Base-by-base conservation (phyloP, 2,888 invertebrate genomes). In the Trilocha varians region DNA sequence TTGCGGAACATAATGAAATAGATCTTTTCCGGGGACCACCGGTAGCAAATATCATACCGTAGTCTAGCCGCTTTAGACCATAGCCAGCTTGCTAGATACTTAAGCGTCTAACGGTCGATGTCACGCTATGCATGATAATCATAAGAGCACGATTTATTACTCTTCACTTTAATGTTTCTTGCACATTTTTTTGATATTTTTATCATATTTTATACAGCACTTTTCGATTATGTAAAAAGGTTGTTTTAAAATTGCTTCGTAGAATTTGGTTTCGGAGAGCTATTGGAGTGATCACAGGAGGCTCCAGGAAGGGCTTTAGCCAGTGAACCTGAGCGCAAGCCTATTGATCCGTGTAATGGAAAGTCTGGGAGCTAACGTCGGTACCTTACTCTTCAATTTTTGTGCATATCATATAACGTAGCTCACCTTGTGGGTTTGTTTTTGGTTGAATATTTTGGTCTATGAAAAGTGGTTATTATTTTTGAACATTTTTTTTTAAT, bases 11-110 rank as follows among this genome's bases (percentile, higher is more conserved):
- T 80, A 68, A 75, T 65, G 78, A 83, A 84, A 84, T 84, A 85
- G 70, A 75, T 85, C 85, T 85, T 85, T 85, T 84, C 78, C 79
- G 79, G 75, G 83, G 83, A 74, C 78, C 82, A 82, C 82, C 74
- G 80, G 82, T 74, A 69, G 78, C 77, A 75, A 65, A 66, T 66
- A 67, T 75, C 75, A 76, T 79, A 69, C 64, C 58, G 76, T 84
- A 85, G 83, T 60, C 49, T 84, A 85, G 83, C 57, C 71, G 84
- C 85, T 83, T 82, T 62, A 69, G 67, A 70, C 62, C 68, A 66
- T 67, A 69, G 58, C 55, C 55, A 62, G 78, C 79, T 79, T 80
- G 57, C 56, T 76, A 76, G 73, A 62, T 66, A 70, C 62, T 63
- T 53, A 65, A 70, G 72, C 73, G 68, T 68, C 66, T 79, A 78